A percentile compares a stretch with the other conserved stretches of the same genome.
phyloP scores from a whole-genome alignment of 23 tunicate genomes.

The Aplidium turbinatum region DNA sequence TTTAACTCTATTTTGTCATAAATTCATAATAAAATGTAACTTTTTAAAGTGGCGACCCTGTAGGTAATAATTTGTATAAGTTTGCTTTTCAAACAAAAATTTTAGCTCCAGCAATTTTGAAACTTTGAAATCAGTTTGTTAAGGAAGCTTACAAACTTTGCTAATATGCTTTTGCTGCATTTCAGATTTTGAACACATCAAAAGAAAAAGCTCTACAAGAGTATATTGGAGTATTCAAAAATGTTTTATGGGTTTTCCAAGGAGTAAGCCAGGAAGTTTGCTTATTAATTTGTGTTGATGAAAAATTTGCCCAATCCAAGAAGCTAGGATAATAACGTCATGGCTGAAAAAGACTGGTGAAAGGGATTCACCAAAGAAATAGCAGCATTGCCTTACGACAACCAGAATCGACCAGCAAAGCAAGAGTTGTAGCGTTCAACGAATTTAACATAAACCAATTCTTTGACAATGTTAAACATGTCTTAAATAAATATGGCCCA shows the following conservation, averaged over 20 bases:
- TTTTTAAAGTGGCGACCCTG: too few relatives aligned
- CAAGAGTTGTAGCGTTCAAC: conserved; percentile 38
- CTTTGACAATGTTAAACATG: conserved; percentile 34
- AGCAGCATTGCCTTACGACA: conserved; percentile 12
- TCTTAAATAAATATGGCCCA: background rate
- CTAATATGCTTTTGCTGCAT: background rate
- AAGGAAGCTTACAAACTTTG: too few relatives aligned
- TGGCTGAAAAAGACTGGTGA: conserved; percentile 49
- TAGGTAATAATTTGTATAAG: too few relatives aligned
- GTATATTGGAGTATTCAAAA: conserved; percentile 21
- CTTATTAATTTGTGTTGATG: conserved; percentile 28
- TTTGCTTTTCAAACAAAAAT: too few relatives aligned
- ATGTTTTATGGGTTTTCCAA: conserved; percentile 35
- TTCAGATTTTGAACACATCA: too few relatives aligned
- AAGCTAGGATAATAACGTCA: conserved; percentile 18
- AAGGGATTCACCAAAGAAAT: conserved; percentile 33
- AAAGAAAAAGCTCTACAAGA: too few relatives aligned
- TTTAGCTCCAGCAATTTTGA: too few relatives aligned
- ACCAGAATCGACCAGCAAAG: conserved; percentile 48
- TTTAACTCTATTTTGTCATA: too few relatives aligned
- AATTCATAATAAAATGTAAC: too few relatives aligned
- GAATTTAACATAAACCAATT: conserved; percentile 1
- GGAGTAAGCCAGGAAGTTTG: conserved; percentile 12
- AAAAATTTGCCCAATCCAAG: conserved; percentile 15
- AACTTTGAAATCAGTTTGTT: too few relatives aligned